Percentiles rank a stretch among this genome's conserved stretches.
Evolutionary conservation across 2,888 invertebrate species (phyloP).

Genomic region (Homarus gammarus): DNA sequence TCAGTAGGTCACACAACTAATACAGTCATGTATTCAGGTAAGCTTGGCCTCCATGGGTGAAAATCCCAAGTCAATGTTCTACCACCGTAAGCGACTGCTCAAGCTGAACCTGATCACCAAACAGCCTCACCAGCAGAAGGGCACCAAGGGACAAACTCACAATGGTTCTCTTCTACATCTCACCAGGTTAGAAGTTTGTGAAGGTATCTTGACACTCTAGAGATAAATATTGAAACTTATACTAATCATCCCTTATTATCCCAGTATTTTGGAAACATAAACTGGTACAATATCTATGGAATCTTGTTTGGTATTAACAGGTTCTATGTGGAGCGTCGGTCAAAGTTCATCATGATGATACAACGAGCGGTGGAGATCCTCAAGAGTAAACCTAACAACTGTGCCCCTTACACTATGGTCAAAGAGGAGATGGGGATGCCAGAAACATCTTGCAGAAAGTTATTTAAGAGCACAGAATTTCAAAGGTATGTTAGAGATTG

Average conservation of each 20-base stretch:
- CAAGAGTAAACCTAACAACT: constrained; percentile 81
- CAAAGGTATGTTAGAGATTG: too few species aligned
- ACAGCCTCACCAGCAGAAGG: constrained; percentile 80
- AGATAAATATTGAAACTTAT: too few species aligned
- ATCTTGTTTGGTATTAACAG: constrained; percentile 77
- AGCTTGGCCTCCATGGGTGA: constrained; percentile 67
- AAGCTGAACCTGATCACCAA: constrained; percentile 83
- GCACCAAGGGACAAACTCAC: constrained; percentile 73
- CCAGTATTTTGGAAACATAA: neutral
- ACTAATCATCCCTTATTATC: neutral
- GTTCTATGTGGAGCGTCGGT: constrained; percentile 83
- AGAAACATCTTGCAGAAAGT: constrained; percentile 80
- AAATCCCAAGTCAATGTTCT: constrained; percentile 83
- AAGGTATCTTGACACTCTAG: too few species aligned
- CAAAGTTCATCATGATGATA: constrained; percentile 81
- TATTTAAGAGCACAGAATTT: constrained; percentile 82
- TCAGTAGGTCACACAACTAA: neutral
- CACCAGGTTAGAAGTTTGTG: constrained; percentile 77
- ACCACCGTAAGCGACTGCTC: constrained; percentile 84
- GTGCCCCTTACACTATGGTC: constrained; percentile 82
- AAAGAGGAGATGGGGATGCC: constrained; percentile 80
- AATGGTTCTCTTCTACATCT: constrained; percentile 78
- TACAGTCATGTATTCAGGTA: constrained; percentile 41
- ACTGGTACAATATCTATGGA: too few species aligned
- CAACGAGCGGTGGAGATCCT: constrained; percentile 82